Evolutionary conservation across 30 jellyfish, hydroid and myxozoan species (phyloP), one percentile per base, ranked within the genome.

Genomic region (Turritopsis dohrnii): DNA sequence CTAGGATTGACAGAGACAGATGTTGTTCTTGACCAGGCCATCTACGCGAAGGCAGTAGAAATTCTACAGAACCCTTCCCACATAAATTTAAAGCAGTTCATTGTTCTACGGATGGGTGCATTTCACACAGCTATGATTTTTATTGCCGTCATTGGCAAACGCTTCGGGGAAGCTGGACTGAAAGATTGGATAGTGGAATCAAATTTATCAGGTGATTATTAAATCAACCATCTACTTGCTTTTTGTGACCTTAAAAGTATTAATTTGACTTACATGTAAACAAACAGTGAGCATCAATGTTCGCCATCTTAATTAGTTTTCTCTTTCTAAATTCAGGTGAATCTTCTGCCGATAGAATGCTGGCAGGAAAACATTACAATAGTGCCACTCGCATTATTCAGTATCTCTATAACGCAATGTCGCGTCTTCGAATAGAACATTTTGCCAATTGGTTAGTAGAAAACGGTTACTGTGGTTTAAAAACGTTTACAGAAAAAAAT

Each of bases 21-120:
- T 60, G 87, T 76, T 23, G 87, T 84, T 26, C 26, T 84, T 8
- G 91, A 84, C 83, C 87, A 24, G 29, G 87, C 87, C 16, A 84
- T 74, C 71, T 84, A 28, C 31, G 86, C 91, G 21, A 84, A 84
- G 66, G 91, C 91, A 21, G 87, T 84, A 19, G 91, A 84, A 79
- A 27, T 84, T 52, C 28, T 84, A 74, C 16, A 8, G 16, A 84
- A 31, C 20, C 90, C 82, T 13, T 52, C 1, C 8, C 53, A 84
- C 54, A 9, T 30, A 7, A 80, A 74, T 5, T 31, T 84, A 87
- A 72, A 84, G 69, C 52, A 22, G 1, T 81, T 27, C 85, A 81
- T 69, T 66, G 88, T 81, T 17, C 72, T 81, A 1, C 8, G 88
- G 20, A 81, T 81, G 90, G 90, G 90, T 41, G 90, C 90, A n/a